Conservation (phyloP, 2,888 invertebrate species). For the Metallyticus violacea region DNA sequence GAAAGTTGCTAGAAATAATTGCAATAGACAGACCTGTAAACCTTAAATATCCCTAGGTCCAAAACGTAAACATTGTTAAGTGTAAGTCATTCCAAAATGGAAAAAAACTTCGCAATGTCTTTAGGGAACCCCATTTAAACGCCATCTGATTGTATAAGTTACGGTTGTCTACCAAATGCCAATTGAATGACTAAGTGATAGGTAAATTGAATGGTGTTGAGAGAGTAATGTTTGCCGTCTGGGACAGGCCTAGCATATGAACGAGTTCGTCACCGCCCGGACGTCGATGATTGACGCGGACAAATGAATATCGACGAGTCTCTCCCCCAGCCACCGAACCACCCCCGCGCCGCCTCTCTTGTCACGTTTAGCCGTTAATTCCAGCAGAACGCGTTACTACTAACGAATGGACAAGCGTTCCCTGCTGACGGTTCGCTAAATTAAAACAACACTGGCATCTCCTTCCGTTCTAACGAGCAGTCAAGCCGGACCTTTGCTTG, state of each 20-base stretch:
- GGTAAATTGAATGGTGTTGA: neutral
- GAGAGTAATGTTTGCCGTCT: too few relatives aligned
- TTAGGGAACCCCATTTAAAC: neutral
- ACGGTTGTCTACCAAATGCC: neutral
- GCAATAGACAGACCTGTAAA: too few relatives aligned
- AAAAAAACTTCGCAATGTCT: neutral
- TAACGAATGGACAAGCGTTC: neutral
- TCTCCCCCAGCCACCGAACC: neutral
- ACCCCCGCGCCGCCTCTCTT: neutral
- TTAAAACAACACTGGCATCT: neutral
- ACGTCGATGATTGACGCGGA: constrained; percentile 15
- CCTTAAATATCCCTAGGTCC: too few relatives aligned
- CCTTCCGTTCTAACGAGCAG: neutral
- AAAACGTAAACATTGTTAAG: too few relatives aligned
- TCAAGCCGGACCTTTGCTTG: neutral
- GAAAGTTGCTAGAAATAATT: too few relatives aligned
- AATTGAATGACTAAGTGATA: neutral
- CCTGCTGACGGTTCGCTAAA: neutral
- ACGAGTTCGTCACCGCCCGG: too few relatives aligned
- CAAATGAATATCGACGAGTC: constrained; percentile 20
- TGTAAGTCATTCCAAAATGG: neutral
- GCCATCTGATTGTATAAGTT: neutral
- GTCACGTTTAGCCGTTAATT: neutral
- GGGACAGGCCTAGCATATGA: too few relatives aligned
- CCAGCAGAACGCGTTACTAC: neutral